These are phyloP conservation scores for Drosophila azteca DNA, from an alignment of 1,140 invertebrate genomes.

Conservation along the genomic window DNA sequence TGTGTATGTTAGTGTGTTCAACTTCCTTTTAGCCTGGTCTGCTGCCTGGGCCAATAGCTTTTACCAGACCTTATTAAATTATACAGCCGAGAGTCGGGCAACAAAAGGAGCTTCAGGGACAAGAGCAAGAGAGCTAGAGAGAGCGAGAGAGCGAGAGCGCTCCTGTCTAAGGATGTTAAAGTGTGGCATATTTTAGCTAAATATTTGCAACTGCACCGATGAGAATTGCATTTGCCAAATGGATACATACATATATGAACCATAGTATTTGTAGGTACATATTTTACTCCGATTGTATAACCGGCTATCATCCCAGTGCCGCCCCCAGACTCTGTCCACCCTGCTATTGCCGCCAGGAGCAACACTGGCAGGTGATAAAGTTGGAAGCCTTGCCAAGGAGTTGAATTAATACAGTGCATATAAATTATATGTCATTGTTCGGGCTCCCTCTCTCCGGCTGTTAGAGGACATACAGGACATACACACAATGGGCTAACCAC, in stretches of 20 bases:
- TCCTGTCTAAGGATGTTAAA: slow-evolving; percentile 59
- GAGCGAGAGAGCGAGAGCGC: neutral
- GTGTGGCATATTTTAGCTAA: slow-evolving; percentile 76
- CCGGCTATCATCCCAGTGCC: neutral
- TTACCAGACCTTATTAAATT: slow-evolving; percentile 73
- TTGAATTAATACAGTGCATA: slow-evolving; percentile 73
- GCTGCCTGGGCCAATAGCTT: slow-evolving; percentile 61
- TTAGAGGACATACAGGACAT: slow-evolving; percentile 7
- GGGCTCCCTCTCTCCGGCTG: neutral
- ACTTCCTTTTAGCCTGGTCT: slow-evolving; percentile 43
- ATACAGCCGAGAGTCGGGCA: slow-evolving; percentile 59
- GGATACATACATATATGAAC: slow-evolving; percentile 18
- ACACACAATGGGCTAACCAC: neutral
- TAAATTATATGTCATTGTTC: slow-evolving; percentile 74
- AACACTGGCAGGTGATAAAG: slow-evolving; percentile 68
- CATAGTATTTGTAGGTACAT: too few species aligned
- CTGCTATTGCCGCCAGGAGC: slow-evolving; percentile 22
- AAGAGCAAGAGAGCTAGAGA: neutral
- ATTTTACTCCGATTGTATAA: too few species aligned
- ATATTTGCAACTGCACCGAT: slow-evolving; percentile 70
- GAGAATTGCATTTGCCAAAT: slow-evolving; percentile 66
- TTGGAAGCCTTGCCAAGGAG: slow-evolving; percentile 36
- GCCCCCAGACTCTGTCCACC: slow-evolving; percentile 39
- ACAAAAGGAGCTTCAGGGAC: slow-evolving; percentile 41
- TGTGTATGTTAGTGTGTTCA: slow-evolving; percentile 15